phyloP scores from a whole-genome alignment of 2,113 vertebrate genomes.

The Xiphophorus couchianus region DNA sequence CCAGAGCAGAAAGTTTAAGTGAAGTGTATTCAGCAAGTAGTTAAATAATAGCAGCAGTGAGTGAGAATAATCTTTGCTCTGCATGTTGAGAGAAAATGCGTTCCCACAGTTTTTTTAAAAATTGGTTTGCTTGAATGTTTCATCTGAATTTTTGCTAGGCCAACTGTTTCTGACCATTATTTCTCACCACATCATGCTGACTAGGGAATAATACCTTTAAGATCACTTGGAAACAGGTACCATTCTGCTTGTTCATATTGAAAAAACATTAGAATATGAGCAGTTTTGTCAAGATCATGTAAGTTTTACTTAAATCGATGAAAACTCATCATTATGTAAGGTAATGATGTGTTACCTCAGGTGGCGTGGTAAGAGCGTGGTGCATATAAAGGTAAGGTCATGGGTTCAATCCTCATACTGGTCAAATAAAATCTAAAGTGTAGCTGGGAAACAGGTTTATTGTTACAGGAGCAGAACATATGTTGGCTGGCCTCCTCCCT shows the following conservation, averaged over 20 bases:
- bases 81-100: conserved; percentile 23
- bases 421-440: not conserved
- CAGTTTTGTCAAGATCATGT: too few species aligned
- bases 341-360: too few species aligned
- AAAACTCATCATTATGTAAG: too few species aligned
- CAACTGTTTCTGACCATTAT: conserved; percentile 22
- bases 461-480: conserved; percentile 56
- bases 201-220: conserved; percentile 49
- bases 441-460: conserved; percentile 50
- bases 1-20: conserved; percentile 43
- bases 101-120: conserved; percentile 14
- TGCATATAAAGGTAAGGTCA: too few species aligned
- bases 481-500: conserved; percentile 33
- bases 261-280: too few species aligned
- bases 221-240: conserved; percentile 50
- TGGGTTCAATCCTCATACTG: too few species aligned
- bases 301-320: too few species aligned
- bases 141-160: conserved; percentile 36
- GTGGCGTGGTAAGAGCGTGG: too few species aligned
- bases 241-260: too few species aligned
- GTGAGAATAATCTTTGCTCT: conserved; percentile 18
- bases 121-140: conserved; percentile 32
- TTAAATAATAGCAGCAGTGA: conserved; percentile 40
- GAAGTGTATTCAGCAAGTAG: conserved; percentile 41
- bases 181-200: conserved; percentile 56